Evolutionary conservation across 1,140 invertebrate species (phyloP), one percentile per base, ranked within the genome.

Genomic region (Leucophenga varia): DNA sequence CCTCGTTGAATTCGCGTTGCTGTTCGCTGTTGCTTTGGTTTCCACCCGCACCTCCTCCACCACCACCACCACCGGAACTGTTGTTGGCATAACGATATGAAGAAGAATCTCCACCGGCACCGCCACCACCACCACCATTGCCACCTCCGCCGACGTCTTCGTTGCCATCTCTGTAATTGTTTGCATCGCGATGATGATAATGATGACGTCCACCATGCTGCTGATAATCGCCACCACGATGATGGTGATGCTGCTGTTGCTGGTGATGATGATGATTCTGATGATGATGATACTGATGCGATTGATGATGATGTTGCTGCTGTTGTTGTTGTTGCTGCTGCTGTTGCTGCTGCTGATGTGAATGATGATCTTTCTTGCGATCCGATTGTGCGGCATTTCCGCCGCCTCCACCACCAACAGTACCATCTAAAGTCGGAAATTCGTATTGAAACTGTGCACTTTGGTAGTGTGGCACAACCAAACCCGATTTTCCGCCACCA

Each of bases 371-470:
- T 50, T 31, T 55, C 52, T 43, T 25, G 75, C 56, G 76, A 74
- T 31, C 74, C 75, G 45, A 72, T 74, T 36, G 14, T 34, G 55
- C 64, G n/a, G n/a, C n/a, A n/a, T n/a, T n/a, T 42, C 57, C 69
- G 43, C 58, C 51, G 39, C 48, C 55, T 47, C 54, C 60, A 49
- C 61, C 53, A 35, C 78, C 74, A 61, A 78, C 78, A 69, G 79
- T 80, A 64, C 81, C 82, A 75, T 80, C 81, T 71, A 90, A 79
- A 60, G 85, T 88, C 56, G 88, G 88, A 77, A 90, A 90, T 77
- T 91, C 88, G 83, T 88, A 87, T 76, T 89, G 87, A 78, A 90
- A 91, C 74, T 87, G 87, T 51, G 86, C 63, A 65, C 73, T 75
- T 48, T 75, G 73, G 47, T 74, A 75, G 20, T 75, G 65, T 16